Conservation (phyloP, 2,797 vertebrate genomes). For the Diglossa cyanea region DNA sequence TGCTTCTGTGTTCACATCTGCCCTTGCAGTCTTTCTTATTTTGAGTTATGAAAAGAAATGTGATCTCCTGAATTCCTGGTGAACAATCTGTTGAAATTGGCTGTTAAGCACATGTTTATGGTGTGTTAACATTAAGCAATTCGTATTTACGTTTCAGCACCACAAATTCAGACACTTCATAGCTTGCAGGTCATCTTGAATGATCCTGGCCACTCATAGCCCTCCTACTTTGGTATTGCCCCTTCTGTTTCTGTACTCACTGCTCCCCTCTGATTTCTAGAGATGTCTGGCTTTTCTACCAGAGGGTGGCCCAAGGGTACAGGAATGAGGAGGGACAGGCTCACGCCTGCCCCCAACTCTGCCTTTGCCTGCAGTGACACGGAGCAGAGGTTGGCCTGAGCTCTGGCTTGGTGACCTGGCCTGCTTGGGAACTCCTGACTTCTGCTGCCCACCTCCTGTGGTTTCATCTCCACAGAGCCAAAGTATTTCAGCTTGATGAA, state of each 20-base stretch:
- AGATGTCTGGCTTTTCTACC: not conserved
- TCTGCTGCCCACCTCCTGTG: not conserved
- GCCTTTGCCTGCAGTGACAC: not conserved
- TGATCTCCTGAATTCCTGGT: not conserved
- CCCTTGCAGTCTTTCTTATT: not conserved
- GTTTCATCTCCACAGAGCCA: not conserved
- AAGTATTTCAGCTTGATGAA: not conserved
- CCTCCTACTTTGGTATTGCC: not conserved
- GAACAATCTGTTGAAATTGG: not conserved
- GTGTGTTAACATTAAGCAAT: not conserved
- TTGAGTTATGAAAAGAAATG: not conserved
- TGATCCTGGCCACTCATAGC: fast-evolving
- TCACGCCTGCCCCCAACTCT: fast-evolving
- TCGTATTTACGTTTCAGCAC: not conserved
- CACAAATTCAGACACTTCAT: not conserved
- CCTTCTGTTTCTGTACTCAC: too few species aligned
- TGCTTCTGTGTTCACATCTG: not conserved
- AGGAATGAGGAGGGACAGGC: not conserved
- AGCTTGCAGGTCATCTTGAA: not conserved
- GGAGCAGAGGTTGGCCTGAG: not conserved
- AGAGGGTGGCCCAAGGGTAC: not conserved
- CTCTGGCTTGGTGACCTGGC: not conserved
- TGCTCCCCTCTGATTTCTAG: not conserved
- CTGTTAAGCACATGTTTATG: not conserved
- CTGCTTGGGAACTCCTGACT: not conserved